phyloP scores from a whole-genome alignment of 2,888 invertebrate species.

The Mimumesa dahlbomi region DNA sequence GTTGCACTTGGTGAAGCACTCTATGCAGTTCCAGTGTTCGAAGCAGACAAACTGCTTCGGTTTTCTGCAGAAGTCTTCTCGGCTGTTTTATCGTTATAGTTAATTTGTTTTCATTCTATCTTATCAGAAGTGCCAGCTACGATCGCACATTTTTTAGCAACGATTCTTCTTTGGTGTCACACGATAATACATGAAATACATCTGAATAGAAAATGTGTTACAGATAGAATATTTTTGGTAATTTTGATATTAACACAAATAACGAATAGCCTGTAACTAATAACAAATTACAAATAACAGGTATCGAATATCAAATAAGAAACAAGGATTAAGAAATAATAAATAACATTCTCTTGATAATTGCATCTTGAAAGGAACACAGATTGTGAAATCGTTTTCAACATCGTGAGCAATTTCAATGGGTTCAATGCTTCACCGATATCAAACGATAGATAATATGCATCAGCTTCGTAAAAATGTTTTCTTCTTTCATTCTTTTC shows the following conservation, averaged over 20 bases:
- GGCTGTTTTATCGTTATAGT: too few relatives aligned
- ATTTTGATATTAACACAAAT: neutral
- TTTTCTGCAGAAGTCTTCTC: neutral
- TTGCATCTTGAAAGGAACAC: neutral
- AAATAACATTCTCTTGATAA: neutral
- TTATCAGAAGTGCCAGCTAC: slow-evolving; percentile 29
- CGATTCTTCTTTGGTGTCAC: neutral
- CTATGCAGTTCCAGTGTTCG: too few relatives aligned
- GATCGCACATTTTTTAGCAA: slow-evolving; percentile 10
- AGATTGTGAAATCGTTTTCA: slow-evolving; percentile 1
- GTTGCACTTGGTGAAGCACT: neutral
- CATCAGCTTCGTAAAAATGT: too few relatives aligned
- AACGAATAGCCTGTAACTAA: neutral
- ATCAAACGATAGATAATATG: too few relatives aligned
- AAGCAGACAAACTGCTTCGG: too few relatives aligned
- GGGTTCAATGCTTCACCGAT: too few relatives aligned
- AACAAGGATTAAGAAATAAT: neutral
- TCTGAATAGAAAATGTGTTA: too few relatives aligned
- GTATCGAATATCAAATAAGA: neutral
- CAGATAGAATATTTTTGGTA: neutral
- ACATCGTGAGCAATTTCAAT: neutral
- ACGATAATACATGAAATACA: neutral
- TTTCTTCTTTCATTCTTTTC: too few relatives aligned
- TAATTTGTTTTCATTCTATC: slow-evolving; percentile 12
- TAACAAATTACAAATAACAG: too few relatives aligned